Base-by-base conservation (phyloP, 1,140 invertebrate genomes). In the Parapsyche elsis region DNA sequence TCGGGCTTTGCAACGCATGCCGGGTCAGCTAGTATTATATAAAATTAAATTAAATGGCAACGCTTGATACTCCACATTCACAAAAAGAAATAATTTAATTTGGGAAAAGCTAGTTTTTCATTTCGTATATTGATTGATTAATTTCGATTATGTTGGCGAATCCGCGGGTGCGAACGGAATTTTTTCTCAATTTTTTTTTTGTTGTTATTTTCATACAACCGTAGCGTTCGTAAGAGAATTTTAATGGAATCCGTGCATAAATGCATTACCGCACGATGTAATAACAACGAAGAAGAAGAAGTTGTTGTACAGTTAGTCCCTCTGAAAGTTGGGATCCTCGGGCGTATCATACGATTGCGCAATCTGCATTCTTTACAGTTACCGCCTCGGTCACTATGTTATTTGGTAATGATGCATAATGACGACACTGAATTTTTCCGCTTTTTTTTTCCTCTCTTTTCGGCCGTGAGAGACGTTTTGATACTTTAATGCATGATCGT, bases 381-480 rank as follows among this genome's bases (percentile, higher is more conserved):
- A 77, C 75, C 5, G 53, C 24, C n/a, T 24, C 75, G 75, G 75
- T 77, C 75, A 77, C 53, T 77, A 30, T 77, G 75, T 77, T 77
- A 77, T 77, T 77, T 77, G 75, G 75, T 77, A 77, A 77, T 77
- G 75, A 77, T 64, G 75, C 75, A 77, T 77, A 77, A 77, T 77
- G 49, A 75, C 49, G 70, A 71, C 38, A 38, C 2, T 38, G 7
- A 38, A 38, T 38, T 38, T 38, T 53, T n/a, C 16, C 10, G 70
- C n/a, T n/a, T n/a, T n/a, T n/a, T n/a, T n/a, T n/a, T n/a, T n/a
- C n/a, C n/a, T n/a, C n/a, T n/a, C n/a, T 71, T 5, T 71, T 12
- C 9, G 70, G 26, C 1, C 21, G n/a, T 67, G 61, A 67, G 21
- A 23, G 10, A 19, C 61, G 19, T n/a, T 10, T 23, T 23, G 12